Evolutionary conservation across 2,888 invertebrate genomes (phyloP).

Genomic region (Buathra laborator): DNA sequence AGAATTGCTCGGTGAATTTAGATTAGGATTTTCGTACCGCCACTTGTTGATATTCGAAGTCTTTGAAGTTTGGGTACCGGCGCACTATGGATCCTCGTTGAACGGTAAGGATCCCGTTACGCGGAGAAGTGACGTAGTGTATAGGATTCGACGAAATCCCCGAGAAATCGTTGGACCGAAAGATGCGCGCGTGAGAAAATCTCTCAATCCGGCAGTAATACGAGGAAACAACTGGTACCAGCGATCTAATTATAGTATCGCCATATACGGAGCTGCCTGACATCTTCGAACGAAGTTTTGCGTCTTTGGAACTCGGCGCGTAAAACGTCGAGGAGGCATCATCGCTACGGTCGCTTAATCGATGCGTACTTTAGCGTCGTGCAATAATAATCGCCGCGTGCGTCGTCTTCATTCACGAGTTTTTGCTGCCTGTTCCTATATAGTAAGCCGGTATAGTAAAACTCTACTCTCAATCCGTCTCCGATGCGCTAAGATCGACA

Average conservation of each 20-base stretch:
- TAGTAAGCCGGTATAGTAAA: constrained; percentile 27
- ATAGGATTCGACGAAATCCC: constrained; percentile 36
- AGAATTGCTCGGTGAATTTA: too few species aligned
- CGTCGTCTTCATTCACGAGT: constrained; percentile 76
- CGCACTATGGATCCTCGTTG: too few species aligned
- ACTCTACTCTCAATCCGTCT: background rate
- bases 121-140: constrained; percentile 44
- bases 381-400: constrained; percentile 19
- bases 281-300: constrained; percentile 13
- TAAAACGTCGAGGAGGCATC: background rate
- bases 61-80: too few species aligned
- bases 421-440: constrained; percentile 53
- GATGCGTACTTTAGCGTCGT: too few species aligned
- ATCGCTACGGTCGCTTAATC: background rate
- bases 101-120: background rate
- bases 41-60: too few species aligned
- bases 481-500: background rate
- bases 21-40: too few species aligned
- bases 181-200: constrained; percentile 73
- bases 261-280: constrained; percentile 73
- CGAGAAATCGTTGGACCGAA: constrained; percentile 41
- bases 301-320: constrained; percentile 35
- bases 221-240: constrained; percentile 55
- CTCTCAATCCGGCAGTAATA: constrained; percentile 67
- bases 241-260: constrained; percentile 77